A percentile compares a stretch with the other conserved stretches of the same genome.
Conservation (phyloP, 2,888 invertebrate genomes). For the Tenthredo amoena region DNA sequence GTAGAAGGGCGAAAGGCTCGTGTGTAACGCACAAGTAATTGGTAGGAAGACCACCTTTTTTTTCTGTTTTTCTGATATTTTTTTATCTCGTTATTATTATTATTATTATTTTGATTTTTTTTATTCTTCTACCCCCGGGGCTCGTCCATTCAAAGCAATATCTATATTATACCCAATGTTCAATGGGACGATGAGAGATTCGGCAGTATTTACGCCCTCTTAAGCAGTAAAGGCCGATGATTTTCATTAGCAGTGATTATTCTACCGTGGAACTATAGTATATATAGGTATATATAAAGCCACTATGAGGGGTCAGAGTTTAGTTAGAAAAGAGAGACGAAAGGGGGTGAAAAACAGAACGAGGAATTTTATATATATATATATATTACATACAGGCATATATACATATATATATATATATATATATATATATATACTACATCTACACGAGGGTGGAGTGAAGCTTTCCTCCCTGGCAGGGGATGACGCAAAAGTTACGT, state of each 20-base stretch:
- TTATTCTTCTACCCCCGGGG: neutral
- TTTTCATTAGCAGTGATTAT: conserved; percentile 64
- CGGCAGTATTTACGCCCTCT: conserved; percentile 62
- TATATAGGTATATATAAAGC: neutral
- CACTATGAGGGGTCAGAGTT: conserved; percentile 50
- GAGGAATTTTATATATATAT: conserved; percentile 22
- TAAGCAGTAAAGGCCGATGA: conserved; percentile 59
- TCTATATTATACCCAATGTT: conserved; percentile 26
- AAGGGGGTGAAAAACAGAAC: conserved; percentile 39
- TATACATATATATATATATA: neutral
- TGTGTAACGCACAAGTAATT: conserved; percentile 14
- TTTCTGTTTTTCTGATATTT: conserved; percentile 18
- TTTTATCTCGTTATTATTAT: neutral
- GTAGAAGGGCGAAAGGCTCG: neutral
- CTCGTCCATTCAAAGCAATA: conserved; percentile 14
- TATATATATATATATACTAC: neutral
- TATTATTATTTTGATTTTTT: conserved; percentile 13
- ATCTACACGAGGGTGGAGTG: neutral
- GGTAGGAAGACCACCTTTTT: conserved; percentile 1
- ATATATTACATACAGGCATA: neutral
- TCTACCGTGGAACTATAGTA: conserved; percentile 34
- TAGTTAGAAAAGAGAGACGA: conserved; percentile 35
- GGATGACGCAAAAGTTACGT: neutral
- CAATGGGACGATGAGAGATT: conserved; percentile 54
- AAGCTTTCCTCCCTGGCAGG: neutral